Percentiles rank a stretch among this genome's conserved stretches.
Evolutionary conservation across 1,140 invertebrate genomes (phyloP).

Genomic region (Nixonia krombeini): DNA sequence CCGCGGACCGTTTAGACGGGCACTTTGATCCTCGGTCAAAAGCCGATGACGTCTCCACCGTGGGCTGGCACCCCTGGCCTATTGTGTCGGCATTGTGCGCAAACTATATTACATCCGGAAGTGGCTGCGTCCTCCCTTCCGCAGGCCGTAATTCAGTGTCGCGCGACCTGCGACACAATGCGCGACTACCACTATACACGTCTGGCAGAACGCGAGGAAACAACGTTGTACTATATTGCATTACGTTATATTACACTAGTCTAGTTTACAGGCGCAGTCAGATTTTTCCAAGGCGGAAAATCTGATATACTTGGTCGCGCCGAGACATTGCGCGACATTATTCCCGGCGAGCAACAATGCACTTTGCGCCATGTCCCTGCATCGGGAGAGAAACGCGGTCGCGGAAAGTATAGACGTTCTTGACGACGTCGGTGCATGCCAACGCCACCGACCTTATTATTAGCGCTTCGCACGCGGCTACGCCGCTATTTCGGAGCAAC

Average conservation of each 20-base stretch:
- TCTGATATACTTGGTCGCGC: too few relatives aligned
- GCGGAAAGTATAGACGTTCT: too few relatives aligned
- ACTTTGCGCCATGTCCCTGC: too few relatives aligned
- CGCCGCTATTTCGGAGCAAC: not conserved
- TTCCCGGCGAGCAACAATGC: too few relatives aligned
- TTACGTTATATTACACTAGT: slow-evolving; percentile 52
- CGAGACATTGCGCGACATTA: too few relatives aligned
- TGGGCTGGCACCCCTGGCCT: slow-evolving; percentile 54
- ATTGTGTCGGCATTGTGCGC: slow-evolving; percentile 68
- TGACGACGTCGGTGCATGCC: too few relatives aligned
- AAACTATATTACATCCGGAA: slow-evolving; percentile 72
- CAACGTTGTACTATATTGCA: slow-evolving; percentile 50
- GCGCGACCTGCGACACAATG: slow-evolving; percentile 58
- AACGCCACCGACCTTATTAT: too few relatives aligned
- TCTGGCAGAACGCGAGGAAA: slow-evolving; percentile 41
- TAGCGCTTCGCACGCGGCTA: too few relatives aligned
- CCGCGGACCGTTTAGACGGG: slow-evolving; percentile 51
- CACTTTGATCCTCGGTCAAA: slow-evolving; percentile 65
- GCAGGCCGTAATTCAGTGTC: slow-evolving; percentile 69
- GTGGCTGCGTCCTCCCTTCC: slow-evolving; percentile 68
- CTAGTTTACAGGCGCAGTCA: not conserved
- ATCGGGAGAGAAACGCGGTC: too few relatives aligned
- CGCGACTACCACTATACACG: slow-evolving; percentile 41
- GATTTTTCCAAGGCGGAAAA: not conserved
- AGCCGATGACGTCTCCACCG: slow-evolving; percentile 57